Evolutionary conservation across 2,888 invertebrate genomes (phyloP).

Genomic region (Sesamia inferens): DNA sequence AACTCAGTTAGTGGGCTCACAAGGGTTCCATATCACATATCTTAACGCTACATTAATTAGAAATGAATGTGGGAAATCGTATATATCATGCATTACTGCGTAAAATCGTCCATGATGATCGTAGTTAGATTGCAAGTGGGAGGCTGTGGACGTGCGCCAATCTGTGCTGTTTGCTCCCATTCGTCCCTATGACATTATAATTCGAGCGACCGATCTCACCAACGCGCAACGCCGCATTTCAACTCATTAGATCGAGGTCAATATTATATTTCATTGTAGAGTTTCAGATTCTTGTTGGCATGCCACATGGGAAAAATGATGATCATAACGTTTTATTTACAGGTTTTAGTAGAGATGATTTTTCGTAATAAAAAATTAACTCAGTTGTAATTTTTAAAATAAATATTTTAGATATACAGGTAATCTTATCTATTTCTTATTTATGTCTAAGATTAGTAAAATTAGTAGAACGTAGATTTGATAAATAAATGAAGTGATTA

Average conservation of each 20-base stretch:
- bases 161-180: conserved; percentile 59
- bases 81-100: conserved; percentile 62
- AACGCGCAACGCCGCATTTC: conserved; percentile 41
- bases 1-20: conserved; percentile 39
- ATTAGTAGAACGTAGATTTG: too few relatives aligned
- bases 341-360: not conserved
- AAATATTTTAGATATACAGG: not conserved
- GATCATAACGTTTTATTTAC: too few relatives aligned
- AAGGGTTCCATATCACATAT: conserved; percentile 58
- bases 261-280: conserved; percentile 59
- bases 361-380: not conserved
- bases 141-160: conserved; percentile 61
- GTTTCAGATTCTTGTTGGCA: conserved; percentile 16
- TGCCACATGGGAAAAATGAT: not conserved
- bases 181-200: conserved; percentile 59
- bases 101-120: conserved; percentile 58
- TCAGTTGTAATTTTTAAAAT: not conserved
- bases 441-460: too few relatives aligned
- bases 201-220: conserved; percentile 42
- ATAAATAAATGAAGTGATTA: too few relatives aligned
- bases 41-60: conserved; percentile 74
- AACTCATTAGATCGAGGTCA: conserved; percentile 64
- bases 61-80: conserved; percentile 47
- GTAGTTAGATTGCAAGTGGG: conserved; percentile 62
- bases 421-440: too few relatives aligned